Percentiles rank a stretch among this genome's conserved stretches.
phyloP scores from a whole-genome alignment of 2,113 vertebrate genomes.

The Sorex araneus region DNA sequence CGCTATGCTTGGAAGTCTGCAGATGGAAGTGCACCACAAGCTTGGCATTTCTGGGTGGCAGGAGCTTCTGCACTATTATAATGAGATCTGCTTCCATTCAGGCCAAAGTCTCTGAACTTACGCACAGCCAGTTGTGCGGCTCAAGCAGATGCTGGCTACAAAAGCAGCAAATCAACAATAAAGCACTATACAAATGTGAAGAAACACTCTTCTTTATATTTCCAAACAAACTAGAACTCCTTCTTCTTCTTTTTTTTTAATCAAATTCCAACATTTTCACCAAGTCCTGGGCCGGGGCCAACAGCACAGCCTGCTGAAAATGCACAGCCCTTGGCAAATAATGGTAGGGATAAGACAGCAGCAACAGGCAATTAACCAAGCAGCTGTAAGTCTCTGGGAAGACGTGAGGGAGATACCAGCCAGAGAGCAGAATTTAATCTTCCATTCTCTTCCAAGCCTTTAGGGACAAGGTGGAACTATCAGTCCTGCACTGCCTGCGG shows the following conservation, averaged over 20 bases:
- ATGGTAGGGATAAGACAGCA: slow-evolving; percentile 68
- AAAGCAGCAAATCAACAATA: slow-evolving; percentile 51
- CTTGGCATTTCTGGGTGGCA: background rate
- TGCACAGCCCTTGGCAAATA: slow-evolving; percentile 71
- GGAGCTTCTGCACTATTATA: background rate
- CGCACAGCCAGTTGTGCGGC: background rate
- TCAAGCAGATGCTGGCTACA: slow-evolving; percentile 24
- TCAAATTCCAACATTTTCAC: slow-evolving; percentile 73
- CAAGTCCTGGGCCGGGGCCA: slow-evolving; percentile 70
- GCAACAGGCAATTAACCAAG: slow-evolving; percentile 82
- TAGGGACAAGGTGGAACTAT: background rate
- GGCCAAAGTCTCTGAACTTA: background rate
- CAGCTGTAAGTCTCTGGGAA: slow-evolving; percentile 78
- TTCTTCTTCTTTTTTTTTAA: slow-evolving; percentile 43
- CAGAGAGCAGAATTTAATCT: slow-evolving; percentile 64
- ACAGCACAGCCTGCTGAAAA: slow-evolving; percentile 72
- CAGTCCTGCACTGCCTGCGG: background rate
- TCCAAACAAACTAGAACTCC: slow-evolving; percentile 76
- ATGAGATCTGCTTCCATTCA: background rate
- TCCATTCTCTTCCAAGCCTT: slow-evolving; percentile 40
- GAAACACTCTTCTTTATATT: slow-evolving; percentile 77
- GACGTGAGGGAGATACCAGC: slow-evolving; percentile 68
- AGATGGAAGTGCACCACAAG: background rate
- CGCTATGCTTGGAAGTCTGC: background rate
- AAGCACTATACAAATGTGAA: slow-evolving; percentile 64